These are phyloP conservation scores for Coregonus suidteri DNA, from an alignment of 2,797 vertebrate species.

Conservation along the genomic window DNA sequence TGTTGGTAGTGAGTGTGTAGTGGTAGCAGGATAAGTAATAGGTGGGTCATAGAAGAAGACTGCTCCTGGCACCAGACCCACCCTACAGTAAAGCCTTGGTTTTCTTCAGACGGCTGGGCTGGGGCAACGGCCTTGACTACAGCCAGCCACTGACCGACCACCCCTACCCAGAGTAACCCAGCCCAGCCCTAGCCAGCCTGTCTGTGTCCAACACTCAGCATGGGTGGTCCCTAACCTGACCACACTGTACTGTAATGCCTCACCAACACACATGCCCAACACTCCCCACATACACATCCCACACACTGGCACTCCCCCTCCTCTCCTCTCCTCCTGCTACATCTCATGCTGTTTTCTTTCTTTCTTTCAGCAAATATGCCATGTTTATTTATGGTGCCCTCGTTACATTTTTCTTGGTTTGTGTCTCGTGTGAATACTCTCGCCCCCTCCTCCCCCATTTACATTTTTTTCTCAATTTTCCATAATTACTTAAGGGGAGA, in stretches of 20 bases:
- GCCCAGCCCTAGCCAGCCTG: constrained; percentile 23
- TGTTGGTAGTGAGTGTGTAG: constrained; percentile 36
- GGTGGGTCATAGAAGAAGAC: constrained; percentile 51
- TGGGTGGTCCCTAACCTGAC: constrained; percentile 74
- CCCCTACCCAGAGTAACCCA: constrained; percentile 44
- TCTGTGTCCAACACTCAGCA: constrained; percentile 36
- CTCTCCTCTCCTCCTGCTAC: constrained; percentile 13
- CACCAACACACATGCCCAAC: constrained; percentile 36
- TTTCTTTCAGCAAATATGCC: constrained; percentile 30
- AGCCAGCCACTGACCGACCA: constrained; percentile 54
- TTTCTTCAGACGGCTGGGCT: constrained; percentile 50
- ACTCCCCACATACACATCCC: constrained; percentile 8
- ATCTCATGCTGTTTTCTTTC: constrained; percentile 12
- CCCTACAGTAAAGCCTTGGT: constrained; percentile 61
- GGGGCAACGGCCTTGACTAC: constrained; percentile 73
- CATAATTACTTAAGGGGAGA: constrained; percentile 36
- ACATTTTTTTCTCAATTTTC: constrained; percentile 24
- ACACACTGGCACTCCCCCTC: background rate
- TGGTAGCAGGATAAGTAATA: constrained; percentile 46
- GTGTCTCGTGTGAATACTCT: constrained; percentile 27
- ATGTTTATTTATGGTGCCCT: constrained; percentile 41
- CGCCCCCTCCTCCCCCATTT: constrained; percentile 10
- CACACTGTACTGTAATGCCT: constrained; percentile 37
- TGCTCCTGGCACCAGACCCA: constrained; percentile 67
- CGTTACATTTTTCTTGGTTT: constrained; percentile 28